These are phyloP conservation scores for Shargacucullia verbasci DNA, from an alignment of 2,888 invertebrate genomes.

Conservation along the genomic window DNA sequence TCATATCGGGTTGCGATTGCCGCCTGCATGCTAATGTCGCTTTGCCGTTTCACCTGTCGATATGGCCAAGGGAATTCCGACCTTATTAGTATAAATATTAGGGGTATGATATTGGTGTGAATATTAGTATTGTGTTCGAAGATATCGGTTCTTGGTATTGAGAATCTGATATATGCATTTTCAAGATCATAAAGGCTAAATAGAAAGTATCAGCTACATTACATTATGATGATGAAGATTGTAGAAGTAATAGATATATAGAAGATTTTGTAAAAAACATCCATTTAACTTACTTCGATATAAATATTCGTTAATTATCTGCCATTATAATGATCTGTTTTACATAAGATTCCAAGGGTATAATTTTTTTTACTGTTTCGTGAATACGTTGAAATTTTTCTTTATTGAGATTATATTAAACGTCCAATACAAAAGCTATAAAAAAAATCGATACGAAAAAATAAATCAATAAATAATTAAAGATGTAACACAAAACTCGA, in stretches of 20 bases:
- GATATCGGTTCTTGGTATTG: conserved; percentile 43
- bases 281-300: too few relatives aligned
- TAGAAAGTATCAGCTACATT: conserved; percentile 21
- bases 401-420: too few relatives aligned
- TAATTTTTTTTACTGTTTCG: too few relatives aligned
- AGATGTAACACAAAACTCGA: background rate
- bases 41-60: conserved; percentile 27
- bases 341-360: too few relatives aligned
- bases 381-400: too few relatives aligned
- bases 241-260: background rate
- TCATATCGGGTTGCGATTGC: conserved; percentile 86
- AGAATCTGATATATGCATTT: conserved; percentile 20
- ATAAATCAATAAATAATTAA: conserved; percentile 9
- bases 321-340: too few relatives aligned
- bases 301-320: too few relatives aligned
- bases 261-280: too few relatives aligned
- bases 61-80: conserved; percentile 16
- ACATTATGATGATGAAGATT: conserved; percentile 7
- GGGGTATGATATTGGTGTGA: background rate
- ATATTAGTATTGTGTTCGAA: conserved; percentile 3
- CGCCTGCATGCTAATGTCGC: conserved; percentile 81
- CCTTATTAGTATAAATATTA: conserved; percentile 7
- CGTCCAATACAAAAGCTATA: too few relatives aligned
- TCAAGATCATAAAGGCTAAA: conserved; percentile 11
- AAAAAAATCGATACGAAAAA: background rate